phyloP scores from a whole-genome alignment of 2,797 vertebrate genomes.

The Peromyscus aztecus region DNA sequence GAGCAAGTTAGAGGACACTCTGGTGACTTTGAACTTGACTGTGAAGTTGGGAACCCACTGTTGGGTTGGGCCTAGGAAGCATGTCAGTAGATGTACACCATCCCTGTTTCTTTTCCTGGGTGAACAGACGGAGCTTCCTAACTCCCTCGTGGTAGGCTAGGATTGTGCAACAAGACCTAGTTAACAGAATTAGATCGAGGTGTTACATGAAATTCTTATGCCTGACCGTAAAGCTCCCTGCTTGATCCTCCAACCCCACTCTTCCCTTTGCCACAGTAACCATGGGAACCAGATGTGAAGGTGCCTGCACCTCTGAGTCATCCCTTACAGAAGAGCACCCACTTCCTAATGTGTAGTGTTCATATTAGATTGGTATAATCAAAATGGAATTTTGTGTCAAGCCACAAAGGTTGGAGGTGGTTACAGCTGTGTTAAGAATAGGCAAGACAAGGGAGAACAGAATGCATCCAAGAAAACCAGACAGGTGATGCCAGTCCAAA shows the following conservation, averaged over 20 bases:
- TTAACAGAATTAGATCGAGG: not conserved
- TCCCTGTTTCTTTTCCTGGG: not conserved
- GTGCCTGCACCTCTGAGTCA: not conserved
- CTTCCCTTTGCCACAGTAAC: not conserved
- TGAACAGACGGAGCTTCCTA: not conserved
- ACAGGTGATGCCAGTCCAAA: not conserved
- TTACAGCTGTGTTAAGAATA: not conserved
- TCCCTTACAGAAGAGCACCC: not conserved
- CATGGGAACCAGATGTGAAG: not conserved
- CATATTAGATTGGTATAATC: not conserved
- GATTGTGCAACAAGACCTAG: not conserved
- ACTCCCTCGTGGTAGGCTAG: not conserved
- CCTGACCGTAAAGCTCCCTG: not conserved
- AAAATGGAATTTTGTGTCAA: not conserved
- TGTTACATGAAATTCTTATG: not conserved
- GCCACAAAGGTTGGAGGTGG: not conserved
- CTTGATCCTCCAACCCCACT: not conserved
- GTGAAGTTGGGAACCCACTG: not conserved
- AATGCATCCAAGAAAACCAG: not conserved
- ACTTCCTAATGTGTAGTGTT: not conserved
- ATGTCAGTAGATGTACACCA: not conserved
- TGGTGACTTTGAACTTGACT: not conserved
- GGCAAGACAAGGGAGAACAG: not conserved
- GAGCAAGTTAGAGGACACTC: not conserved
- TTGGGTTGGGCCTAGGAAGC: not conserved